phyloP scores from a whole-genome alignment of 1,140 invertebrate genomes.

The Drosophila murphyi region DNA sequence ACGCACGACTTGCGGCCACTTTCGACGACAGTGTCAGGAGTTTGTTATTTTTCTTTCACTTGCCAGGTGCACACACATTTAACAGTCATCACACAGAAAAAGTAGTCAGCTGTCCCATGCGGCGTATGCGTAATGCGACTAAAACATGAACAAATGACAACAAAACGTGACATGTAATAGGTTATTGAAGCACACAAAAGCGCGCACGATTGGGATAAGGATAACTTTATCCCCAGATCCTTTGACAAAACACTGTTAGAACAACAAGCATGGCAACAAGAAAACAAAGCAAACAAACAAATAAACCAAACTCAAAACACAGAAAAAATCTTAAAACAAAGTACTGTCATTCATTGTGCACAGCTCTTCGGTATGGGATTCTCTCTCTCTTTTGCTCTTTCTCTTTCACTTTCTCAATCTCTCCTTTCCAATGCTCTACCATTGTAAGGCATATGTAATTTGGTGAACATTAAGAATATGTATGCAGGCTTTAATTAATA shows the following conservation, averaged over 20 bases:
- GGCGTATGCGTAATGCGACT: constrained; percentile 53
- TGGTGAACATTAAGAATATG: background rate
- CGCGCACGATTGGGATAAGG: constrained; percentile 39
- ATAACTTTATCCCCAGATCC: constrained; percentile 74
- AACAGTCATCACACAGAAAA: constrained; percentile 15
- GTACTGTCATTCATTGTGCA: constrained; percentile 77
- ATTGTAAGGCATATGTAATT: background rate
- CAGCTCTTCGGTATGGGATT: constrained; percentile 56
- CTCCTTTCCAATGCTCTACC: constrained; percentile 8
- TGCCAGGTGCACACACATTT: constrained; percentile 24
- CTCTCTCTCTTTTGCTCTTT: constrained; percentile 10
- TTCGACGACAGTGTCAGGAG: constrained; percentile 35
- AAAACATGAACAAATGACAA: constrained; percentile 30
- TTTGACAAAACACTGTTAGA: constrained; percentile 57
- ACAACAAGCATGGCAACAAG: background rate
- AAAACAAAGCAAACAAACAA: constrained; percentile 37
- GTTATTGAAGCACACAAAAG: constrained; percentile 61
- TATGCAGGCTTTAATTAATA: too few relatives aligned
- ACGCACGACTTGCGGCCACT: constrained; percentile 46
- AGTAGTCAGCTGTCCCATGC: constrained; percentile 4
- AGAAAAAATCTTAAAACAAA: constrained; percentile 65
- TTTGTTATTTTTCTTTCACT: constrained; percentile 20
- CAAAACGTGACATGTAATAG: constrained; percentile 66
- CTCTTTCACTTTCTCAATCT: background rate
- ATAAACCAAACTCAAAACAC: constrained; percentile 61